Evolutionary conservation across 2,888 invertebrate species (phyloP).

Genomic region (Hoplodrina ambigua): DNA sequence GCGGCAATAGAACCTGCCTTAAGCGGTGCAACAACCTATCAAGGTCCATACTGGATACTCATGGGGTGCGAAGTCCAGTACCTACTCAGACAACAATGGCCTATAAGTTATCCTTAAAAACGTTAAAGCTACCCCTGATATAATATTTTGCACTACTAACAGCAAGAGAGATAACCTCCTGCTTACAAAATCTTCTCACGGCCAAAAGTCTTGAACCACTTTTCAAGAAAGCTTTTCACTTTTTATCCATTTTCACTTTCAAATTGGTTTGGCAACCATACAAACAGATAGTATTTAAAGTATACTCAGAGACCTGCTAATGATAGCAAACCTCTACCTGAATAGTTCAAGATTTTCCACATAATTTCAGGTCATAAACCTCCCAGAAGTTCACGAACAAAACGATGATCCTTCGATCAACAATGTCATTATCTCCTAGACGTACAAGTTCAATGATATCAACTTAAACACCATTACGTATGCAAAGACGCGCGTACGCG

Average conservation of each 20-base stretch:
- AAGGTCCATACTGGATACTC: too few species aligned
- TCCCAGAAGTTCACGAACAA: slow-evolving; percentile 28
- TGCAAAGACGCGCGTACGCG: slow-evolving; percentile 78
- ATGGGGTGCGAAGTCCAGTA: too few species aligned
- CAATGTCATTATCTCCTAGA: slow-evolving; percentile 78
- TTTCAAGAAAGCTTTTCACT: slow-evolving; percentile 41
- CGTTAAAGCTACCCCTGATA: too few species aligned
- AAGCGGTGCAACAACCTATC: too few species aligned
- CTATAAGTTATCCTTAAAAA: too few species aligned
- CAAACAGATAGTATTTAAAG: slow-evolving; percentile 1
- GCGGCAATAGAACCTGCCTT: too few species aligned
- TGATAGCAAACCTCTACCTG: neutral
- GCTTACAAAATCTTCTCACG: neutral
- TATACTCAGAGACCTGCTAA: neutral
- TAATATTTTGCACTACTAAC: neutral
- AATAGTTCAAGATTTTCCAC: neutral
- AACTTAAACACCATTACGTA: slow-evolving; percentile 79
- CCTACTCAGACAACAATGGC: too few species aligned
- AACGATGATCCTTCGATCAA: slow-evolving; percentile 35
- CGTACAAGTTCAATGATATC: slow-evolving; percentile 86
- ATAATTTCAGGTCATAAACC: slow-evolving; percentile 10
- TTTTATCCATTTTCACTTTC: slow-evolving; percentile 47
- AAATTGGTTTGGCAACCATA: slow-evolving; percentile 5
- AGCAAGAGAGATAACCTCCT: neutral
- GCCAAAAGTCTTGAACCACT: slow-evolving; percentile 27